Conservation (phyloP, 92 coral and sea anemone species). For the Anthopleura xanthogrammica region DNA sequence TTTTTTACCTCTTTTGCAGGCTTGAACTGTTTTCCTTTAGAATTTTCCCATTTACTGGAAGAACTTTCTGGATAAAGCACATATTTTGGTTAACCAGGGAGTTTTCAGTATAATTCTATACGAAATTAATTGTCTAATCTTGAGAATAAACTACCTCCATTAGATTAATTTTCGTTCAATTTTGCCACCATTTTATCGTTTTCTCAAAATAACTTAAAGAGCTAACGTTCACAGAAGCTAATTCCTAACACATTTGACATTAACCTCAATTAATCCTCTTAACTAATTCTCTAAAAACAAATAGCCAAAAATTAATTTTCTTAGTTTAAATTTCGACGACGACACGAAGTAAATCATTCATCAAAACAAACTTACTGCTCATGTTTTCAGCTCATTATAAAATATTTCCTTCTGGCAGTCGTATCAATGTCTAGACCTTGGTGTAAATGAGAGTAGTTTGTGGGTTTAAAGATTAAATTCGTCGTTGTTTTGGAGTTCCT, state of each 20-base stretch:
- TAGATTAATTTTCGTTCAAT: not conserved
- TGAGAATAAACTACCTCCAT: no score
- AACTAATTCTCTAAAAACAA: not conserved
- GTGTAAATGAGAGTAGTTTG: not conserved
- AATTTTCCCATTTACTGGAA: slow-evolving; percentile 65
- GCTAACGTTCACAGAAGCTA: not conserved
- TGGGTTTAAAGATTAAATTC: not conserved
- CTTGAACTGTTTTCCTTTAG: slow-evolving; percentile 60
- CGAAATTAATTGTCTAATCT: no score
- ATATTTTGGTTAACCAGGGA: no score
- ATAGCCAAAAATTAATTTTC: not conserved
- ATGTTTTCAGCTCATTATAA: slow-evolving; percentile 11
- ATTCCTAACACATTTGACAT: not conserved
- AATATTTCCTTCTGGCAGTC: not conserved
- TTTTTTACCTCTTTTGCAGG: slow-evolving; percentile 68
- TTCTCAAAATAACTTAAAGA: not conserved
- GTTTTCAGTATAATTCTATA: no score
- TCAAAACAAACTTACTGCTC: slow-evolving; percentile 20
- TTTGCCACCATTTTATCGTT: not conserved
- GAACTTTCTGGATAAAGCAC: slow-evolving; percentile 15
- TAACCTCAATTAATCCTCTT: not conserved
- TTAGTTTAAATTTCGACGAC: not conserved
- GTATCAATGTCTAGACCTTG: not conserved
- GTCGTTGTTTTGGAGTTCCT: not conserved
- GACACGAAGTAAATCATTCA: not conserved